These are phyloP conservation scores for Drosophila mettleri DNA, from an alignment of 2,888 invertebrate species.

Conservation along the genomic window DNA sequence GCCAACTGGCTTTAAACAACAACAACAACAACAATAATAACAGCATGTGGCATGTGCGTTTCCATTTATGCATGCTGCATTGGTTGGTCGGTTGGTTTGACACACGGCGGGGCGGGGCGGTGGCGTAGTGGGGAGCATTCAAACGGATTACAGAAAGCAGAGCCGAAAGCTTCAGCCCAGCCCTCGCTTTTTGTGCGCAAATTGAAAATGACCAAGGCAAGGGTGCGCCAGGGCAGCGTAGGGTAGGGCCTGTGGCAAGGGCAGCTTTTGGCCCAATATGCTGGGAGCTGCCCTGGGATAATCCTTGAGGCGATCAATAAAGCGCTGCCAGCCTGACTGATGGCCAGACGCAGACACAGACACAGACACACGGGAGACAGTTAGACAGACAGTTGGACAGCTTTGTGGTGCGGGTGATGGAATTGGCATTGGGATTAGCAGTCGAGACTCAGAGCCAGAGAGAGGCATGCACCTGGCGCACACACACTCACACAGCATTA, in stretches of 20 bases:
- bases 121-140: slow-evolving; percentile 49
- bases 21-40: slow-evolving; percentile 45
- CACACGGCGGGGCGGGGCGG: background rate
- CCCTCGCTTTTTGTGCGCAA: slow-evolving; percentile 44
- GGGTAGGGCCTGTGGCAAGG: background rate
- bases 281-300: slow-evolving; percentile 65
- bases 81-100: slow-evolving; percentile 15
- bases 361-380: slow-evolving; percentile 15
- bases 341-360: slow-evolving; percentile 26
- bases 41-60: slow-evolving; percentile 40
- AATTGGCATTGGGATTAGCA: slow-evolving; percentile 77
- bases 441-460: slow-evolving; percentile 54
- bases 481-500: slow-evolving; percentile 21
- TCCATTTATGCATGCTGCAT: slow-evolving; percentile 69
- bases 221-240: too few species aligned
- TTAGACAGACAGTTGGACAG: slow-evolving; percentile 18
- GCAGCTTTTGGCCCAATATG: slow-evolving; percentile 64
- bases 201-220: slow-evolving; percentile 73
- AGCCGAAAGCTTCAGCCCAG: slow-evolving; percentile 43
- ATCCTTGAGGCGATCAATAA: slow-evolving; percentile 76
- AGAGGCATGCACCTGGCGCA: slow-evolving; percentile 63
- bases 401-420: slow-evolving; percentile 41
- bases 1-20: slow-evolving; percentile 64
- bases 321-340: slow-evolving; percentile 48
- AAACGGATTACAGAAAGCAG: slow-evolving; percentile 70